Evolutionary conservation across 2,797 vertebrate species (phyloP), one percentile per base, ranked within the genome.

Genomic region (Sebastes nivosus): DNA sequence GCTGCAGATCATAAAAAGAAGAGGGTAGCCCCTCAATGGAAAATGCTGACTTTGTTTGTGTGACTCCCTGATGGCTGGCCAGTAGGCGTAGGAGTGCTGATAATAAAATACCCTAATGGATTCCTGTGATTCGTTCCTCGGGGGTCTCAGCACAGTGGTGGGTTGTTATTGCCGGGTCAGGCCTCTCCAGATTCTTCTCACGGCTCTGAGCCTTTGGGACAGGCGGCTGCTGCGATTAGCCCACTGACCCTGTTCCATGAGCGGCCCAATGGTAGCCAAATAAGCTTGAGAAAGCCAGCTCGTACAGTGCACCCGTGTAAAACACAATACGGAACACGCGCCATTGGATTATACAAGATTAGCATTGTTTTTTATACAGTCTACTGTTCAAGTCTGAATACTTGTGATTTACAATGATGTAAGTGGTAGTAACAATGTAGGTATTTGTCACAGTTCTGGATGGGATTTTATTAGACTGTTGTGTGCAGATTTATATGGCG

Each of bases 161-260:
- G 78, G 60, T 71, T 87, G 78, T 89, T 88, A 57, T 67, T 76
- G 80, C 54, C 14, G 69, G 92, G 83, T 95, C 92, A 92, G 84
- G 61, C 71, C 80, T 88, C 72, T 85, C 75, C 77, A 75, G 91
- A 91, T 85, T 86, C 86, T 95, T 96, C 95, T 95, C 95, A 95
- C 75, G 93, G 89, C 76, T 93, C 85, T 72, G 78, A 87, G 85
- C 68, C 87, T 86, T 81, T 81, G 85, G 90, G 88, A 82, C 80
- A 66, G 80, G 80, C 67, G 60, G 63, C 86, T 60, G 84, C 77
- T 79, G 79, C 5, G 82, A 91, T 91, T 90, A 91, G 90, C 92
- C 91, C 90, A 89, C 91, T 93, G 93, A 95, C 90, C 90, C 83
- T 81, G 70, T 88, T 92, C 81, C 82, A 67, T 13, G 59, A 89